Evolutionary conservation across 2,888 invertebrate species (phyloP).

Genomic region (Rhamnusium bicolor): DNA sequence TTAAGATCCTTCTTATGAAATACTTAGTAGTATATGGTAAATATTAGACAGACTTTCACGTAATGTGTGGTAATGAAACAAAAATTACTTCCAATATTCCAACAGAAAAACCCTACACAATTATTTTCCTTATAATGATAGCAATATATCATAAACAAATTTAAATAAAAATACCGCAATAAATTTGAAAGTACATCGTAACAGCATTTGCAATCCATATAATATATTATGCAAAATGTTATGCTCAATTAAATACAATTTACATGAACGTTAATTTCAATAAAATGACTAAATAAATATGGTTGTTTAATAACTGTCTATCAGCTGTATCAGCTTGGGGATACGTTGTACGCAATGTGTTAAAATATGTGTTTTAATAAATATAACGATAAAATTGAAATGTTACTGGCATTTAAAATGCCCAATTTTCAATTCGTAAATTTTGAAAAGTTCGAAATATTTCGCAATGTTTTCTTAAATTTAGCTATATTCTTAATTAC

Average conservation of each 20-base stretch:
- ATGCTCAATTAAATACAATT: constrained; percentile 13
- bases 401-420: no score
- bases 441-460: no score
- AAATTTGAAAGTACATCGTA: constrained; percentile 10
- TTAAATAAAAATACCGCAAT: background rate
- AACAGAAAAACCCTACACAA: background rate
- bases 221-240: constrained; percentile 15
- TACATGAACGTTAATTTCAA: constrained; percentile 1
- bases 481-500: no score
- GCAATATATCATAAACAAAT: background rate
- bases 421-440: no score
- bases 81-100: background rate
- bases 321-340: background rate
- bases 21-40: no score
- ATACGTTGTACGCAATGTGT: background rate
- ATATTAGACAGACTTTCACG: no score
- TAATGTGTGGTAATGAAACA: background rate
- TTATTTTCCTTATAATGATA: background rate
- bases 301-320: constrained; percentile 1
- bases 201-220: background rate
- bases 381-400: no score
- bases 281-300: background rate
- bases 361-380: no score
- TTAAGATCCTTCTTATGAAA: no score
- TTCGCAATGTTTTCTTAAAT: no score